Evolutionary conservation across 1,140 invertebrate genomes (phyloP), one percentile per base, ranked within the genome.

Genomic region (Drosophila takahashii): DNA sequence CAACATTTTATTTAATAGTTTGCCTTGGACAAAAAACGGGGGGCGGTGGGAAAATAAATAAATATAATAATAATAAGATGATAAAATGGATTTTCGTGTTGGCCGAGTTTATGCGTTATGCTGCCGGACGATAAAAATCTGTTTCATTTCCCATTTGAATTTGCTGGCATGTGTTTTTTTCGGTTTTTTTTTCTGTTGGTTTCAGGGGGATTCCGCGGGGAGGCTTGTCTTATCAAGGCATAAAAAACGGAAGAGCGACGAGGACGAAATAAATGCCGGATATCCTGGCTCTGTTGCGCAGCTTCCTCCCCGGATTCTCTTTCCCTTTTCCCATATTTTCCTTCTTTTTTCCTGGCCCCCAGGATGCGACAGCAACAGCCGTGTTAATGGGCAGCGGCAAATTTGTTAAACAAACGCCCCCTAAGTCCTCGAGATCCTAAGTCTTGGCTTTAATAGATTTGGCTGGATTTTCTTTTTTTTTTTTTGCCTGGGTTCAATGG

Each of bases 141-240:
- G 60, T 79, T 78, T 86, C 74, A 86, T 86, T 86, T 86, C 81
- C 81, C 81, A 86, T 86, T 86, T 86, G 81, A 86, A 86, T 86
- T 86, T 86, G 78, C 57, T 34, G 53, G 36, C 67, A 64, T 65
- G 74, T 69, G 77, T 66, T 72, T 37, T 8, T 9, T 15, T n/a
- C n/a, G 2, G 7, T 7, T 15, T 8, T 8, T 39, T 15, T 36
- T 37, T n/a, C 11, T 10, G 34, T 1, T n/a, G 34, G 34, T 1
- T n/a, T 22, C 22, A 3, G 36, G 36, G 16, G 42, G n/a, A 22
- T 29, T 60, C 51, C 45, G 13, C 37, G 13, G 58, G 41, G 47
- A 29, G 26, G 26, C 47, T 29, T 56, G 65, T 81, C 79, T 81
- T 81, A 83, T 75, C 79, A 65, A 57, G 54, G 62, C 56, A 45